Percentiles rank a stretch among this genome's conserved stretches.
Conservation (phyloP, 1,140 invertebrate species). For the Pteromalus puparum region DNA sequence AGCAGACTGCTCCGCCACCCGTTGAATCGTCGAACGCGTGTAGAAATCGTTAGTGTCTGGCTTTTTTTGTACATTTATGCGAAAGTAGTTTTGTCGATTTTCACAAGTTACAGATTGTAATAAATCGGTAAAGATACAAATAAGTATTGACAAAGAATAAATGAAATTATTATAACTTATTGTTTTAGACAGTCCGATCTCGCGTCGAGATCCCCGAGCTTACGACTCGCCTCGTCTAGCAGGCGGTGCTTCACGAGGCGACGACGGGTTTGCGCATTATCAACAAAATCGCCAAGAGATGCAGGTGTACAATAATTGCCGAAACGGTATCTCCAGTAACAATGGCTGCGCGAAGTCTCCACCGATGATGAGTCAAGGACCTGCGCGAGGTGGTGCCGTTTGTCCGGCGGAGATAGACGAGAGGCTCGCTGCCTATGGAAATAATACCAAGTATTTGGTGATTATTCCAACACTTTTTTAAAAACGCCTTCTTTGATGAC, state of each 20-base stretch:
- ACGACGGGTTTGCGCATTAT: background rate
- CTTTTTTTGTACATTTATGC: too few relatives aligned
- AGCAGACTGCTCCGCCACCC: background rate
- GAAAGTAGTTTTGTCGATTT: too few relatives aligned
- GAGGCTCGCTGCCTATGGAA: slow-evolving; percentile 57
- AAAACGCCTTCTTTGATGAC: background rate
- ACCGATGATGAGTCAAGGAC: background rate
- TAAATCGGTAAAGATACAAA: too few relatives aligned
- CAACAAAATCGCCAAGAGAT: background rate
- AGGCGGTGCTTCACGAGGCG: slow-evolving; percentile 12
- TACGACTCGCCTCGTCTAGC: background rate
- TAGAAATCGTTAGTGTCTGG: too few relatives aligned
- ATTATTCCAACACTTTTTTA: slow-evolving; percentile 25
- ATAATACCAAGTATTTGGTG: slow-evolving; percentile 63
- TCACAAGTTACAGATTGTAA: too few relatives aligned
- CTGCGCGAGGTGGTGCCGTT: slow-evolving; percentile 23
- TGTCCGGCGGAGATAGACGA: slow-evolving; percentile 64
- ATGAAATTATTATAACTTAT: too few relatives aligned
- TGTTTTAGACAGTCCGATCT: too few relatives aligned
- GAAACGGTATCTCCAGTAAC: too few relatives aligned
- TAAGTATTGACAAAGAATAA: too few relatives aligned
- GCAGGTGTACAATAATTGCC: background rate
- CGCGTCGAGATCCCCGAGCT: too few relatives aligned
- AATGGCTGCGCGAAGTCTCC: background rate
- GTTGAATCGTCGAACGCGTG: background rate